Conservation (phyloP, 2,888 invertebrate species). For the Chloroclystis v-ata region DNA sequence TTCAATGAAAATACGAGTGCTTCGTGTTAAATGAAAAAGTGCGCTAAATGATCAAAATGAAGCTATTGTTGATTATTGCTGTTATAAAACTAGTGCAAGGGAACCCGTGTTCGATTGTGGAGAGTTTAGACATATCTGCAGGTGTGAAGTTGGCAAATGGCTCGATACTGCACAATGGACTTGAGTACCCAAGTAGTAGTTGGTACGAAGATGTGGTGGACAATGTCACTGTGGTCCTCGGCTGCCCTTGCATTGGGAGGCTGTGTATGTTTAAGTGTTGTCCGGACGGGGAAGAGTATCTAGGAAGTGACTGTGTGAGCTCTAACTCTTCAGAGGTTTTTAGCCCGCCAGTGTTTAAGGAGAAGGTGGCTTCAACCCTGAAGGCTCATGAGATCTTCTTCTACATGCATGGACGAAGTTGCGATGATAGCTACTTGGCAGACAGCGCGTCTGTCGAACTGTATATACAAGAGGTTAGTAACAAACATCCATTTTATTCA, state of each 20-base stretch:
- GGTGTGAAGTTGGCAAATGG: slow-evolving; percentile 47
- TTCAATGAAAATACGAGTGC: background rate
- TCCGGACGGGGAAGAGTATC: slow-evolving; percentile 37
- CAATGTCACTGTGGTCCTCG: slow-evolving; percentile 36
- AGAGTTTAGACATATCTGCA: slow-evolving; percentile 56
- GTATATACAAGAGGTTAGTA: slow-evolving; percentile 58
- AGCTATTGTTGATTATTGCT: slow-evolving; percentile 33
- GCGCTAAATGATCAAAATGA: slow-evolving; percentile 31
- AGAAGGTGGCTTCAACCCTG: slow-evolving; percentile 36
- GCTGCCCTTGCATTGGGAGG: slow-evolving; percentile 62
- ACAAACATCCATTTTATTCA: no score
- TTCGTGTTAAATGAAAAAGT: background rate
- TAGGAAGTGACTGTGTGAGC: slow-evolving; percentile 40
- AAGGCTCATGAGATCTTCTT: slow-evolving; percentile 52
- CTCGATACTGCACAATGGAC: slow-evolving; percentile 47
- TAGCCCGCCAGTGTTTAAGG: slow-evolving; percentile 54
- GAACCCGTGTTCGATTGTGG: slow-evolving; percentile 45
- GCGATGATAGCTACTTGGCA: slow-evolving; percentile 51
- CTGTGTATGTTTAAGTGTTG: slow-evolving; percentile 65
- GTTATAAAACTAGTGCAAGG: slow-evolving; percentile 30
- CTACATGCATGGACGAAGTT: slow-evolving; percentile 47
- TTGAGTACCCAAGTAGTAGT: slow-evolving; percentile 46
- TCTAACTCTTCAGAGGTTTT: slow-evolving; percentile 48
- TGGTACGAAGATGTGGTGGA: slow-evolving; percentile 53
- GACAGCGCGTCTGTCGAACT: slow-evolving; percentile 46